Conservation (phyloP, 2,113 vertebrate species). For the Strigops habroptila region DNA sequence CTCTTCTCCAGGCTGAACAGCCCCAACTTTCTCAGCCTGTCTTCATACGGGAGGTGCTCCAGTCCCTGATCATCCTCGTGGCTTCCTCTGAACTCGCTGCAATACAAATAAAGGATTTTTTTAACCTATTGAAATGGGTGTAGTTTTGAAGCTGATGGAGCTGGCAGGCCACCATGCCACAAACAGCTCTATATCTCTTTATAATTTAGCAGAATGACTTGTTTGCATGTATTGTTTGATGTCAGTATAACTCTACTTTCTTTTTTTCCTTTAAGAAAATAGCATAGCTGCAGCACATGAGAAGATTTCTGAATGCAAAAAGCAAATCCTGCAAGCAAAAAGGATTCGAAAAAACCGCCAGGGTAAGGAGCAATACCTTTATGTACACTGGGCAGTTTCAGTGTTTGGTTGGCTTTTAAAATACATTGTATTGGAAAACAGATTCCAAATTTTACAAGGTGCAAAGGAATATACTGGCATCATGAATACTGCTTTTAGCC, state of each 20-base stretch:
- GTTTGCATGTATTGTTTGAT: background rate
- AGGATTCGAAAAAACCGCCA: conserved; percentile 97
- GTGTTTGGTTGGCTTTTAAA: background rate
- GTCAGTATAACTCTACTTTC: background rate
- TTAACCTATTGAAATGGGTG: background rate
- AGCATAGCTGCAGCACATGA: conserved; percentile 94
- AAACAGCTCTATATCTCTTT: background rate
- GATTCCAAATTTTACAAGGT: background rate
- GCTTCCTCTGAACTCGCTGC: background rate
- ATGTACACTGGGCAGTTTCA: background rate
- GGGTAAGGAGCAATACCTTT: conserved; percentile 70
- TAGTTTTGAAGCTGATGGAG: background rate
- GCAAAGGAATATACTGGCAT: background rate
- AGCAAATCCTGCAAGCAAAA: conserved; percentile 96
- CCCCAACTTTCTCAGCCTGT: background rate
- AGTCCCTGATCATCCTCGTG: background rate
- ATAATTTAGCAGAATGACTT: background rate
- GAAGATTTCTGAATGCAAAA: conserved; percentile 97
- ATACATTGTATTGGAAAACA: background rate
- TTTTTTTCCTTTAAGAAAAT: conserved; percentile 76
- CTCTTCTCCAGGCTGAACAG: background rate
- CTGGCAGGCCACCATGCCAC: background rate
- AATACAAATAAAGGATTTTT: background rate
- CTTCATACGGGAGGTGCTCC: background rate
- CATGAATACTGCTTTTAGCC: background rate